Conservation (phyloP, 2,113 vertebrate species). For the Phyllostomus discolor region DNA sequence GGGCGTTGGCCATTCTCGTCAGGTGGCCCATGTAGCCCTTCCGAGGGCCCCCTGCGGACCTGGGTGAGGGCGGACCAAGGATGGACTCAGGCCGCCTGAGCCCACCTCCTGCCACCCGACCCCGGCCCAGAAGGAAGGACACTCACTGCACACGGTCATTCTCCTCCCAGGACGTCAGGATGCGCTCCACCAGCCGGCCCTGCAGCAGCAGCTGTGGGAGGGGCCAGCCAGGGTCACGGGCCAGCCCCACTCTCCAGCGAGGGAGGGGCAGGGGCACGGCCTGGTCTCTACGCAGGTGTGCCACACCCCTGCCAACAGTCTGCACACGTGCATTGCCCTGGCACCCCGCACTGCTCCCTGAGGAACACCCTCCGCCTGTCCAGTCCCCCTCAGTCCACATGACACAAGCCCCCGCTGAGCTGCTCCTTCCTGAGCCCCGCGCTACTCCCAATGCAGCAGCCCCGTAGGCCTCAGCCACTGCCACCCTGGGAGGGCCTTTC, state of each 20-base stretch:
- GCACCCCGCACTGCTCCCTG: not conserved
- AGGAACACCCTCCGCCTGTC: not conserved
- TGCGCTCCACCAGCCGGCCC: constrained; percentile 77
- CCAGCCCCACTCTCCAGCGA: not conserved
- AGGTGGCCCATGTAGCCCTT: constrained; percentile 83
- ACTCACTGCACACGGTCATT: constrained; percentile 80
- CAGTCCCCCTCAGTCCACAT: not conserved
- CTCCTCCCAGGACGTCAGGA: constrained; percentile 79
- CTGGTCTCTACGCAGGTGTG: not conserved
- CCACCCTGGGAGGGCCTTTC: not conserved
- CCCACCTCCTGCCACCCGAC: too few relatives aligned
- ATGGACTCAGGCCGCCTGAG: rapidly evolving
- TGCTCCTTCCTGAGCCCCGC: not conserved
- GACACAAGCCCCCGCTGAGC: not conserved
- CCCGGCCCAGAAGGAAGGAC: not conserved
- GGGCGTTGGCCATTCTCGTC: constrained; percentile 77
- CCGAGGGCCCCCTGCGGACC: constrained; percentile 75
- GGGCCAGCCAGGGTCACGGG: not conserved
- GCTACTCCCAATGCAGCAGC: too few relatives aligned
- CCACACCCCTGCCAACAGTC: rapidly evolving
- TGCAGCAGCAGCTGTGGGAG: constrained; percentile 75
- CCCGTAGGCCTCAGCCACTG: rapidly evolving
- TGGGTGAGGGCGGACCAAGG: not conserved
- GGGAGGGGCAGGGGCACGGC: too few relatives aligned
- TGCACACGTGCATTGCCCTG: not conserved